Evolutionary conservation across 1,140 invertebrate genomes (phyloP), one percentile per base, ranked within the genome.

Genomic region (Antheraea pernyi): DNA sequence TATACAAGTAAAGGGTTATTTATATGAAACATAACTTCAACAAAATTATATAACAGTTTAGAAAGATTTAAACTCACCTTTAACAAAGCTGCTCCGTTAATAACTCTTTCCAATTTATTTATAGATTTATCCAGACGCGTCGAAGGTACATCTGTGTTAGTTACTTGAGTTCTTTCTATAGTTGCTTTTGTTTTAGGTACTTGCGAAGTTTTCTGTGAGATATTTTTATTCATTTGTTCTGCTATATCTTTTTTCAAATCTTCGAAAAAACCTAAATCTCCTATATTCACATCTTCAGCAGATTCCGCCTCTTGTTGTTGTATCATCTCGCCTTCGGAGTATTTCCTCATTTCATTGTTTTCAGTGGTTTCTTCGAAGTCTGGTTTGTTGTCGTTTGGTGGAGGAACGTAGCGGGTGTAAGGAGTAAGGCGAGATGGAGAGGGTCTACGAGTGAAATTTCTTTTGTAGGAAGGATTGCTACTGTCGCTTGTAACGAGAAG

Each of bases 401-500:
- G 48, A 7, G 62, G 80, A 3, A 67, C 53, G 30, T 37, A 75
- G 11, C 79, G 76, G 10, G 79, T 72, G 69, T 91, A 91, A 8
- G 88, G 88, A 3, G 79, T 79, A 0, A 91, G 78, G 7, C 89
- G 82, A 6, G 88, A 80, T 5, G 79, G 79, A 0, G 84, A 86
- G 0, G 89, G 89, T 0, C 86, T 80, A 0, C 89, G 78, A 0
- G 87, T 91, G 62, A 80, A 89, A 69, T 88, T 91, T 46, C 87
- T 79, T 65, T 80, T 86, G 8, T 83, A 78, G 8, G 70, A 79
- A 11, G 46, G 46, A 66, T 89, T 89, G 63, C 69, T 86, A 62
- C 83, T 88, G 67, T 91, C 89, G 42, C 89, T 91, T 0, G 88
- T 91, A 59, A 91, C 80, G 1, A 91, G 81, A 7, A 91, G 66